phyloP scores from a whole-genome alignment of 2,113 vertebrate genomes.

The Budorcas taxicolor region DNA sequence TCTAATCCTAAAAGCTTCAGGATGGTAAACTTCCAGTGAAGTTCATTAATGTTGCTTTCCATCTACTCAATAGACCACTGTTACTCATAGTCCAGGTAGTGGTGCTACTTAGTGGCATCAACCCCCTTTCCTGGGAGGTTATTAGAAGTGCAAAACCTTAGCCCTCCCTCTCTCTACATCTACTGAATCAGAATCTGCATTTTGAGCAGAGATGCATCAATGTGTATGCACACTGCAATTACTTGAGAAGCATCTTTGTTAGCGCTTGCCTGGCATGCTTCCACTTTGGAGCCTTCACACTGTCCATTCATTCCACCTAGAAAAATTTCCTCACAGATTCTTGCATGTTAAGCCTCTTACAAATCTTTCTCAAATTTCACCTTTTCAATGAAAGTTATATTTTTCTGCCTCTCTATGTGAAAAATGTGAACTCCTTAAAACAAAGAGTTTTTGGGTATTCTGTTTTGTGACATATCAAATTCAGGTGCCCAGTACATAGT shows the following conservation, averaged over 20 bases:
- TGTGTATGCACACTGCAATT: background rate
- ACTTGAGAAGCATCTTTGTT: background rate
- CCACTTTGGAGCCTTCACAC: background rate
- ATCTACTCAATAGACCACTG: background rate
- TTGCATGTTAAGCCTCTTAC: background rate
- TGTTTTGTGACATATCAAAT: background rate
- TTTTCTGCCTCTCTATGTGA: background rate
- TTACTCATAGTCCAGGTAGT: background rate
- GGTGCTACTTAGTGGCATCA: background rate
- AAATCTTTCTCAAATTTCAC: background rate
- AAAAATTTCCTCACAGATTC: background rate
- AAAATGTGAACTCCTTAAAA: background rate
- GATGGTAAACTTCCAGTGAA: background rate
- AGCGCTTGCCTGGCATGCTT: background rate
- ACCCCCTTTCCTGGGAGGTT: background rate
- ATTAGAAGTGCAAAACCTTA: background rate
- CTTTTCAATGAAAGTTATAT: background rate
- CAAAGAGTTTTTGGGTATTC: background rate
- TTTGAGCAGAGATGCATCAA: background rate
- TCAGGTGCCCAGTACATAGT: background rate
- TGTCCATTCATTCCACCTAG: background rate
- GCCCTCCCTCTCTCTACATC: background rate
- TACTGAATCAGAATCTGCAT: background rate
- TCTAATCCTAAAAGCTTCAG: background rate
- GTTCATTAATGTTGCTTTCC: background rate